Conservation (phyloP, 2,888 invertebrate genomes). For the Drosophila neotestacea region DNA sequence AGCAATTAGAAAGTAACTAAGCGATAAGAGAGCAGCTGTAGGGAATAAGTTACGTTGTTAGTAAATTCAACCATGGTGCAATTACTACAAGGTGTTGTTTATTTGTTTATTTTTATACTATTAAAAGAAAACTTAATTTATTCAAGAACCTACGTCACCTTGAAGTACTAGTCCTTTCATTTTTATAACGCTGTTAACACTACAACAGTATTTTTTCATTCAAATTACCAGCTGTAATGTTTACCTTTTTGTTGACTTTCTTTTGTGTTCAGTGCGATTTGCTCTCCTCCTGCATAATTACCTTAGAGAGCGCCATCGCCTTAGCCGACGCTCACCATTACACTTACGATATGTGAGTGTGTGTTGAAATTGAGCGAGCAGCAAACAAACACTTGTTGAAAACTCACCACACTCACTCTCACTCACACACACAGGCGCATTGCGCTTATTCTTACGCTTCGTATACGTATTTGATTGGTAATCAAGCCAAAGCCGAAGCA, state of each 20-base stretch:
- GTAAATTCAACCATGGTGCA: too few species aligned
- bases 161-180: conserved; percentile 31
- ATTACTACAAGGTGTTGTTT: too few species aligned
- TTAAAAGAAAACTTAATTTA: too few species aligned
- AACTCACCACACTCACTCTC: conserved; percentile 73
- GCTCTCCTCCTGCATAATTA: conserved; percentile 3
- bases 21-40: too few species aligned
- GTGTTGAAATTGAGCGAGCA: conserved; percentile 48
- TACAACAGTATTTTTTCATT: conserved; percentile 11
- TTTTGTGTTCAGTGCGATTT: conserved; percentile 24
- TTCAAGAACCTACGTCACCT: too few species aligned
- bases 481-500: conserved; percentile 60
- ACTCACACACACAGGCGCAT: conserved; percentile 34
- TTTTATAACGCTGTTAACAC: conserved; percentile 30
- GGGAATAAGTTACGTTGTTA: too few species aligned
- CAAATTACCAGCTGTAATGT: conserved; percentile 8
- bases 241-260: conserved; percentile 8
- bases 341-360: conserved; percentile 5
- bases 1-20: too few species aligned
- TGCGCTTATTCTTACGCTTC: conserved; percentile 43
- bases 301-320: conserved; percentile 32
- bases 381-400: conserved; percentile 70
- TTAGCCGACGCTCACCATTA: not conserved
- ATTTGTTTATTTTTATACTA: too few species aligned
- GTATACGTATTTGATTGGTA: conserved; percentile 55